These are phyloP conservation scores for Heteronetta atricapilla DNA, from an alignment of 2,113 vertebrate species.

Conservation along the genomic window DNA sequence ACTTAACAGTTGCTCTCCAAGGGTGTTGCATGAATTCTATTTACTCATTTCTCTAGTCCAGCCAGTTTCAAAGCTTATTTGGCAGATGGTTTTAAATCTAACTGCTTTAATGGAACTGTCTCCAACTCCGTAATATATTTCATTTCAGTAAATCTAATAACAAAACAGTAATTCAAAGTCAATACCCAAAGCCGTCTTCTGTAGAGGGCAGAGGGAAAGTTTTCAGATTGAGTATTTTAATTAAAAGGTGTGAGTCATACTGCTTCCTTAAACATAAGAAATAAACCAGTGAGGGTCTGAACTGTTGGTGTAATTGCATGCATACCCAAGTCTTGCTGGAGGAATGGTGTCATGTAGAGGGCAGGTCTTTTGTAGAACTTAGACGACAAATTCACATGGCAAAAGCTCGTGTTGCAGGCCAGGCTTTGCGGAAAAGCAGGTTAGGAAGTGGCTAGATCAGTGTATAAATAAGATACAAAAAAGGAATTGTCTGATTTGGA, in stretches of 20 bases:
- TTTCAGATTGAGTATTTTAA: not conserved
- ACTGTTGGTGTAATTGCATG: not conserved
- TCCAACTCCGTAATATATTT: not conserved
- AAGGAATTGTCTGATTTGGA: not conserved
- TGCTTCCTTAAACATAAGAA: not conserved
- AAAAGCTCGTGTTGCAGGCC: not conserved
- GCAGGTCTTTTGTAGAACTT: not conserved
- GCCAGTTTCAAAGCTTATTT: not conserved
- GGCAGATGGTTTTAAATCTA: not conserved
- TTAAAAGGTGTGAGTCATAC: not conserved
- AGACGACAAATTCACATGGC: not conserved
- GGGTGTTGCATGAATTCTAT: not conserved
- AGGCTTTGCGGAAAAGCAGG: rapidly evolving
- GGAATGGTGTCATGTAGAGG: slow-evolving; percentile 44
- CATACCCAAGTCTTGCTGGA: not conserved
- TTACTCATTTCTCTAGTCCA: not conserved
- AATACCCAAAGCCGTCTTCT: not conserved
- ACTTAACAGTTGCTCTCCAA: not conserved
- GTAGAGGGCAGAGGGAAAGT: not conserved
- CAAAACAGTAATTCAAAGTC: not conserved
- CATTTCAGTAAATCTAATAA: not conserved
- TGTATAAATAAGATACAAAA: rapidly evolving
- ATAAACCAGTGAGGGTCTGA: not conserved
- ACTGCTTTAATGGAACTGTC: not conserved
- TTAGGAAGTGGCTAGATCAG: not conserved